Evolutionary conservation across 37 sponge, comb jelly and placozoan species (phyloP).

Genomic region (Dysidea cf. avara): DNA sequence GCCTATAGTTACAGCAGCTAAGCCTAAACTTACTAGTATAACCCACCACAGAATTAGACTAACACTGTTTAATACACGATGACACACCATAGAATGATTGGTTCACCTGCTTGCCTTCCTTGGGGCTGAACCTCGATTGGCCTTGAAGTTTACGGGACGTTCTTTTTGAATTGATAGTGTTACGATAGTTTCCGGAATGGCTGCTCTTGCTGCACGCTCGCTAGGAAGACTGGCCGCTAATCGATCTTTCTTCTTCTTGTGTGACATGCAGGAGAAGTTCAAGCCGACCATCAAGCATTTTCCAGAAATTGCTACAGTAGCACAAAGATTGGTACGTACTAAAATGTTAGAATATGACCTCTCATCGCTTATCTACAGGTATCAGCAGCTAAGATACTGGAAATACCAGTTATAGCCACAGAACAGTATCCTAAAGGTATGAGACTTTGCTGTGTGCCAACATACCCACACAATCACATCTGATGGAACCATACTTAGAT

Average conservation of each 20-base stretch:
- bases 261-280: conserved; percentile 99
- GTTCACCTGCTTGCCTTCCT: too few species aligned
- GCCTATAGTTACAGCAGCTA: background rate
- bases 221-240: conserved; percentile 77
- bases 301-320: conserved; percentile 88
- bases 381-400: conserved; percentile 82
- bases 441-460: too few species aligned
- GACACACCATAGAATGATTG: too few species aligned
- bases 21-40: background rate
- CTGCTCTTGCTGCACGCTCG: conserved; percentile 19
- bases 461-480: too few species aligned
- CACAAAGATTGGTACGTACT: conserved; percentile 72
- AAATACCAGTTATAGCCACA: conserved; percentile 94
- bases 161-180: too few species aligned
- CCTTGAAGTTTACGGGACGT: too few species aligned
- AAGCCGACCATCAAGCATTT: conserved; percentile 88
- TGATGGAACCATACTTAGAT: too few species aligned
- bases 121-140: too few species aligned
- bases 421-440: conserved; percentile 97
- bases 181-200: conserved; percentile 11
- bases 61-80: too few species aligned
- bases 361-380: conserved; percentile 38
- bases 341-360: background rate
- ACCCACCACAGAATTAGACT: background rate
- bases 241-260: conserved; percentile 87